phyloP scores from a whole-genome alignment of 1,140 invertebrate genomes.

The Zaprionus gabonicus region DNA sequence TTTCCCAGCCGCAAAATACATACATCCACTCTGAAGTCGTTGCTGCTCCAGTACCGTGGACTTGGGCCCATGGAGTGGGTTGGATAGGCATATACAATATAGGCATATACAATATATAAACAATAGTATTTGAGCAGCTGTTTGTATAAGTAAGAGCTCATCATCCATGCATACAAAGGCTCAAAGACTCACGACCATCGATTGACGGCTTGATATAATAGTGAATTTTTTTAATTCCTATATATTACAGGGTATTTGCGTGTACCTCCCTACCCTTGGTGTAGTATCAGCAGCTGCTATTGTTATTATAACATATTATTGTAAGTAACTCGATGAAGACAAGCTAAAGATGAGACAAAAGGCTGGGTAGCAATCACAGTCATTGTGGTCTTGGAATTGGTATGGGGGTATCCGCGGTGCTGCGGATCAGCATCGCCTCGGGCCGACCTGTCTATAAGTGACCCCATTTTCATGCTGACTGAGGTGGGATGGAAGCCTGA shows the following conservation, averaged over 20 bases:
- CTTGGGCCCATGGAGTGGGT: neutral
- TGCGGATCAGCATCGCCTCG: neutral
- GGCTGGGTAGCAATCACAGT: neutral
- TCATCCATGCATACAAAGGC: no score
- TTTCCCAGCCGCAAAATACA: neutral
- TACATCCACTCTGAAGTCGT: no score
- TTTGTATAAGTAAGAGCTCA: no score
- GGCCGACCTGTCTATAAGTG: constrained; percentile 20
- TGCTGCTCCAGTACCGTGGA: neutral
- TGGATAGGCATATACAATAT: no score
- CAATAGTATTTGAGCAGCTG: no score
- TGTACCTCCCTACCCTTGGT: neutral
- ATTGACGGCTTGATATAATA: no score
- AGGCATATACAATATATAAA: no score
- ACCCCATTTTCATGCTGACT: constrained; percentile 40
- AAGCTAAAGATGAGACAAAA: neutral
- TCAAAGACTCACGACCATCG: no score
- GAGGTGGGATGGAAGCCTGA: constrained; percentile 6
- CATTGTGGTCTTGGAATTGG: neutral
- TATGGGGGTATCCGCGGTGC: neutral
- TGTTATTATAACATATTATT: constrained; percentile 53
- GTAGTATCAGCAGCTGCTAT: constrained; percentile 3
- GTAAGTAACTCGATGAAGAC: constrained; percentile 43
- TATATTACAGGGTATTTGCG: neutral
- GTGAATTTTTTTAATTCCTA: no score